Evolutionary conservation across 2,113 vertebrate species (phyloP).

Genomic region (Gulo gulo): DNA sequence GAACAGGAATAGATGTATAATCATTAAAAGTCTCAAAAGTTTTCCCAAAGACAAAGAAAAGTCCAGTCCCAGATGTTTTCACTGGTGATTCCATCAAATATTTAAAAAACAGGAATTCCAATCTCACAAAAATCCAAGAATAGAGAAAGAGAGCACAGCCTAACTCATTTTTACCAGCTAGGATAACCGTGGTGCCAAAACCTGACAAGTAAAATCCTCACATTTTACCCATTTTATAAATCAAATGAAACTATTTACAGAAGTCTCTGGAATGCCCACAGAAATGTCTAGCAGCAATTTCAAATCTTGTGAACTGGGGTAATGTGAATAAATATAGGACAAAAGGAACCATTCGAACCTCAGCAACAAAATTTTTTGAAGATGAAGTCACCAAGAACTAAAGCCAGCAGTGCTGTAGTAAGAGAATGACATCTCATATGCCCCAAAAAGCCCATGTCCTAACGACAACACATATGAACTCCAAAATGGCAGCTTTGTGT

Average conservation of each 20-base stretch:
- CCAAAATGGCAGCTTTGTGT: neutral
- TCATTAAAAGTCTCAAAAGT: slow-evolving; percentile 26
- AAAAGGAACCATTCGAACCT: slow-evolving; percentile 53
- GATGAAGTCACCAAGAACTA: slow-evolving; percentile 56
- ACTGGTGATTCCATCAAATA: neutral
- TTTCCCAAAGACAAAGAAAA: slow-evolving; percentile 23
- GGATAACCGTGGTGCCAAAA: slow-evolving; percentile 6
- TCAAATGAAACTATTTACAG: slow-evolving; percentile 3
- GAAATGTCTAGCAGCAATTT: slow-evolving; percentile 41
- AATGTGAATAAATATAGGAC: slow-evolving; percentile 51
- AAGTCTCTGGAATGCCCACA: slow-evolving; percentile 32
- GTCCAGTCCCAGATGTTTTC: neutral
- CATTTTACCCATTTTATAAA: slow-evolving; percentile 26
- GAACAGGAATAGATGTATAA: neutral
- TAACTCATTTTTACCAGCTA: slow-evolving; percentile 23
- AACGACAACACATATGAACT: slow-evolving; percentile 28
- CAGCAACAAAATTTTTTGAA: slow-evolving; percentile 54
- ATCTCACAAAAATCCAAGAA: neutral
- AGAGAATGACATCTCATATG: neutral
- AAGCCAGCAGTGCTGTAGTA: slow-evolving; percentile 30
- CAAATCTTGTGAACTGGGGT: slow-evolving; percentile 32
- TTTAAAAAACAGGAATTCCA: slow-evolving; percentile 38
- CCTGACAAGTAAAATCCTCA: neutral
- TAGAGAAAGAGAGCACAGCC: neutral
- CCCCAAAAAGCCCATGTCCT: neutral